Base-by-base conservation (phyloP, 2,113 vertebrate species). In the Gorsachius goisagi region DNA sequence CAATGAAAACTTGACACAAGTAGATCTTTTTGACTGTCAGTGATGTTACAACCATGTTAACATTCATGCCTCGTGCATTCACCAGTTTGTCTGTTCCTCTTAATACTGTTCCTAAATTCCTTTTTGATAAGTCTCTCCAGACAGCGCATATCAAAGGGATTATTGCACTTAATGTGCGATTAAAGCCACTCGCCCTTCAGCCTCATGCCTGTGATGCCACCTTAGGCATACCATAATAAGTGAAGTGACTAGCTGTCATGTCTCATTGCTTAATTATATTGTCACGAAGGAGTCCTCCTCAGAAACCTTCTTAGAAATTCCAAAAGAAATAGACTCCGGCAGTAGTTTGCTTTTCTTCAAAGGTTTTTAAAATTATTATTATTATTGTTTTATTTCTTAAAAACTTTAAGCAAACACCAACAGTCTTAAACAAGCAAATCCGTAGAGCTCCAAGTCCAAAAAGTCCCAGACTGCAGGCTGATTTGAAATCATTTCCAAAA, bases 251-350 rank as follows among this genome's bases (percentile, higher is more conserved):
- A 81, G 88, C 88, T 97, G 95, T 97, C 97, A 92, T 30, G 60
- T 96, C 85, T 97, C 75, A 81, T 96, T 95, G 91, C 92, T 92
- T 97, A 97, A 97, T 96, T 96, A 97, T 73, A 93, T 92, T 97
- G 91, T 95, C 95, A 96, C 3, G 21, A 88, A 77, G 80, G 85
- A 95, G 41, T 63, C 78, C 83, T 89, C 71, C 76, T 80, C 82
- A 89, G 74, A 88, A 96, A 86, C 44, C 59, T 55, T 93, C 83
- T 58, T 30, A 87, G 85, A 90, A 95, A 96, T 85, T 95, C 82
- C 90, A 76, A 56, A 96, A 95, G 69, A 94, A 95, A 80, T 30
- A 90, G 45, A 76, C 27, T 83, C 11, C 5, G 47, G 56, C 22
- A 39, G 72, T 58, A 82, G 44, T 73, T 75, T 87, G 90, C 60